Evolutionary conservation across 2,113 vertebrate genomes (phyloP).

Genomic region (Toxotes jaculatrix): DNA sequence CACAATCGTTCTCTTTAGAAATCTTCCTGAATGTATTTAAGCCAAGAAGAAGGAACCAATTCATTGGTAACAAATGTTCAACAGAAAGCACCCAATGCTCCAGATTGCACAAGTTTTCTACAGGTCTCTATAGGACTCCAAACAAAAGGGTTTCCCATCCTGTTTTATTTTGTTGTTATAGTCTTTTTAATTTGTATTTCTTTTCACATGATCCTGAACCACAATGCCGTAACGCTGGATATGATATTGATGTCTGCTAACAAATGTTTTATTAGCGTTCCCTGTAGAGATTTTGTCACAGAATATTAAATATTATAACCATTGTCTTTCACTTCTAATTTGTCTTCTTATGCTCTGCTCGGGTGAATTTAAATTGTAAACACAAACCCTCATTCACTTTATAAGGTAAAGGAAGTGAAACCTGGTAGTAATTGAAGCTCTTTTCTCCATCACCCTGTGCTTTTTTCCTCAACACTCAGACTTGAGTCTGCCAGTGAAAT

Average conservation of each 20-base stretch:
- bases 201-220: constrained; percentile 69
- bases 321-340: constrained; percentile 65
- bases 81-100: constrained; percentile 54
- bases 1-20: constrained; percentile 12
- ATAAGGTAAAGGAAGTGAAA: background rate
- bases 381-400: background rate
- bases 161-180: constrained; percentile 54
- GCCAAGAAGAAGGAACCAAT: constrained; percentile 37
- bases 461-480: background rate
- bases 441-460: background rate
- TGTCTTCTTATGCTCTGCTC: constrained; percentile 29
- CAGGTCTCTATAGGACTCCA: constrained; percentile 43
- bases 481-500: constrained; percentile 34
- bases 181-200: constrained; percentile 44
- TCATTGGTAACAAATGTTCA: constrained; percentile 39
- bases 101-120: constrained; percentile 66
- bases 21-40: constrained; percentile 76
- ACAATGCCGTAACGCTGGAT: constrained; percentile 78
- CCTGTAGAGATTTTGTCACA: constrained; percentile 80
- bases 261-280: constrained; percentile 79
- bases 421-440: background rate
- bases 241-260: constrained; percentile 83
- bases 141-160: constrained; percentile 45
- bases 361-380: background rate
- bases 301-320: constrained; percentile 83